phyloP scores from a whole-genome alignment of 2,797 vertebrate genomes.

The Glyptemys insculpta region DNA sequence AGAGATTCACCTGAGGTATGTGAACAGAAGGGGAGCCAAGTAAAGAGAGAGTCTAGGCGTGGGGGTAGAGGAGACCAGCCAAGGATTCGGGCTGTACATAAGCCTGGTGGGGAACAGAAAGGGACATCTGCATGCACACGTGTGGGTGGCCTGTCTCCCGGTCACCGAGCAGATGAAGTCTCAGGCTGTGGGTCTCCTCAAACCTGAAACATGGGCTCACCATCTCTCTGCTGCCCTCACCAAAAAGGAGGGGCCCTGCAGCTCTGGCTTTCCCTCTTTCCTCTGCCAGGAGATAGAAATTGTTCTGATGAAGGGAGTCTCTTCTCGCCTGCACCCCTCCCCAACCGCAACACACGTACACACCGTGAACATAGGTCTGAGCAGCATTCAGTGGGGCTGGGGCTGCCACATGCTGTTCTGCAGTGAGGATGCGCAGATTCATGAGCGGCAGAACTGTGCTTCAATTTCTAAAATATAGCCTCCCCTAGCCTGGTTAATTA shows the following conservation, averaged over 20 bases:
- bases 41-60: not conserved
- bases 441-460: not conserved
- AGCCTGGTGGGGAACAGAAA: not conserved
- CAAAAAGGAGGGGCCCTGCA: not conserved
- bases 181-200: not conserved
- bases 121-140: not conserved
- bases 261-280: not conserved
- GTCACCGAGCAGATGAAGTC: not conserved
- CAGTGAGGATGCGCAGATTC: not conserved
- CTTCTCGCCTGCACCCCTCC: accelerated
- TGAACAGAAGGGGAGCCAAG: not conserved
- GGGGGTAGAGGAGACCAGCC: not conserved
- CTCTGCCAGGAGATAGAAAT: not conserved
- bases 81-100: no score
- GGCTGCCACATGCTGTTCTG: not conserved
- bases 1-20: not conserved
- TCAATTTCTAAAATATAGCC: not conserved
- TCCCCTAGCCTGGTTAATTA: not conserved
- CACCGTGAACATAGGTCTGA: not conserved
- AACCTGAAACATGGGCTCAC: not conserved
- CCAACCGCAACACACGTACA: no score
- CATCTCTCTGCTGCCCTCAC: not conserved
- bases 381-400: not conserved
- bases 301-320: not conserved
- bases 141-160: not conserved